Conservation (phyloP, 2,888 invertebrate species). For the Acanthosepion lycidas region DNA sequence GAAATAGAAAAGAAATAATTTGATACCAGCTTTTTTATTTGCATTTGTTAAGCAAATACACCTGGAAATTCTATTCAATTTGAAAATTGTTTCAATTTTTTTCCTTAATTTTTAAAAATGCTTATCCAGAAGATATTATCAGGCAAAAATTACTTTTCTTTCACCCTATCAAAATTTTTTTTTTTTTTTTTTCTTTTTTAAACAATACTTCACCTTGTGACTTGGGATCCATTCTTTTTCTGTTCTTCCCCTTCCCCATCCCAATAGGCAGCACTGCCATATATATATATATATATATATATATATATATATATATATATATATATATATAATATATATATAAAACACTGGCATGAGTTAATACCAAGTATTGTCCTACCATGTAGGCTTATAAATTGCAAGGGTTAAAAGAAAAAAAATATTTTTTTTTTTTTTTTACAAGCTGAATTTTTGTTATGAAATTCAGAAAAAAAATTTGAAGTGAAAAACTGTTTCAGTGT, state of each 20-base stretch:
- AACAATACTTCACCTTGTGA: background rate
- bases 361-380: background rate
- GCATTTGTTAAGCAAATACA: too few relatives aligned
- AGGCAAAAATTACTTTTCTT: conserved; percentile 24
- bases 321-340: background rate
- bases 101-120: background rate
- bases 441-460: background rate
- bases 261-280: conserved; percentile 33
- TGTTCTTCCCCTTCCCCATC: background rate
- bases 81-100: too few relatives aligned
- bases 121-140: background rate
- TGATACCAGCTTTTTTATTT: too few relatives aligned
- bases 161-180: too few relatives aligned
- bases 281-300: too few relatives aligned
- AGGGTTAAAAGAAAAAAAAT: background rate
- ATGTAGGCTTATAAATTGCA: background rate
- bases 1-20: too few relatives aligned
- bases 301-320: too few relatives aligned
- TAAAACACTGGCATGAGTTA: background rate
- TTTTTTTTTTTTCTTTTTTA: too few relatives aligned
- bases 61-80: too few relatives aligned
- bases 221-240: background rate
- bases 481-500: background rate
- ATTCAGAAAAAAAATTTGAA: background rate
- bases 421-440: background rate